These are phyloP conservation scores for Eristalis intricaria DNA, from an alignment of 2,888 invertebrate species.

Conservation along the genomic window DNA sequence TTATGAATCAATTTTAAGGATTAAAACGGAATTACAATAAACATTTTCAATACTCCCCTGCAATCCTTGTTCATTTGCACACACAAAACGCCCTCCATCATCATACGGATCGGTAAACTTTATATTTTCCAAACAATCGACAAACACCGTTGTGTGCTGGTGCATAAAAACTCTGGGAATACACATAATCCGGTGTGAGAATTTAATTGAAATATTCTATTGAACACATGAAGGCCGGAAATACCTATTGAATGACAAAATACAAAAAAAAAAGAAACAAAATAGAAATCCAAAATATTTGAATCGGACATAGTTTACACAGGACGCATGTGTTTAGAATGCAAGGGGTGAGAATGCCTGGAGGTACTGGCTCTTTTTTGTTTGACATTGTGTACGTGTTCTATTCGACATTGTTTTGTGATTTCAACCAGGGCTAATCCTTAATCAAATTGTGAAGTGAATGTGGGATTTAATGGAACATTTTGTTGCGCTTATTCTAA, in stretches of 20 bases:
- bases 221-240: not conserved
- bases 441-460: not conserved
- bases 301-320: not conserved
- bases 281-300: not conserved
- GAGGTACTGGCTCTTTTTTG: not conserved
- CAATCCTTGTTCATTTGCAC: not conserved
- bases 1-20: constrained; percentile 59
- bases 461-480: not conserved
- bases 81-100: not conserved
- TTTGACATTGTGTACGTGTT: not conserved
- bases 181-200: constrained; percentile 9
- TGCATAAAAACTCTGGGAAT: not conserved
- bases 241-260: not conserved
- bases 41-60: constrained; percentile 1
- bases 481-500: too few relatives aligned
- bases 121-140: not conserved
- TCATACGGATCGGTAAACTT: not conserved
- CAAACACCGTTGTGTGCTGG: not conserved
- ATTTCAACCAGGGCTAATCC: not conserved
- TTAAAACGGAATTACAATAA: constrained; percentile 3
- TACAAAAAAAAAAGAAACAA: not conserved
- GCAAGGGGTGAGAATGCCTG: not conserved
- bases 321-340: not conserved
- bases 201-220: constrained; percentile 39
- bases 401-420: not conserved